These are phyloP conservation scores for Remorina albescens DNA, from an alignment of 2,797 vertebrate species.

Conservation along the genomic window DNA sequence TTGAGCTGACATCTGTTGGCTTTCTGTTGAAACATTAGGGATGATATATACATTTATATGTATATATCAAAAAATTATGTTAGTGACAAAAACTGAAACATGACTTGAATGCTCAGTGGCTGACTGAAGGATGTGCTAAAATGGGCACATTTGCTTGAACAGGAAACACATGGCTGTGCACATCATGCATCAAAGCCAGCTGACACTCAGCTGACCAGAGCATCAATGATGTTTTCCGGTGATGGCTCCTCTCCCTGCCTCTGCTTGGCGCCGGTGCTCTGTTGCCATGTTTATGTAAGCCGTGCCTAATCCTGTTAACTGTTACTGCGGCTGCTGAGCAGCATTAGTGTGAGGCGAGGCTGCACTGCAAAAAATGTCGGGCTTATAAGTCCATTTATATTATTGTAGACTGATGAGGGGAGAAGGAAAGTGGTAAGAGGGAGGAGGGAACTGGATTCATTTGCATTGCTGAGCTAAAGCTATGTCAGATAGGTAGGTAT, in stretches of 20 bases:
- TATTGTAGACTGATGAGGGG: background rate
- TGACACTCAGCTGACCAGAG: conserved; percentile 61
- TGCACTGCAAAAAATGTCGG: conserved; percentile 54
- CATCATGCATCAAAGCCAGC: conserved; percentile 23
- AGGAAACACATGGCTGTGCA: conserved; percentile 24
- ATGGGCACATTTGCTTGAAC: background rate
- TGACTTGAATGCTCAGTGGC: background rate
- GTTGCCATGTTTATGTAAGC: conserved; percentile 85
- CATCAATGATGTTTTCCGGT: conserved; percentile 44
- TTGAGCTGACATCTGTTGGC: background rate
- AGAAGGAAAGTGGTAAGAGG: background rate
- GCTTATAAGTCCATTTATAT: conserved; percentile 33
- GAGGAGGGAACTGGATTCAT: background rate
- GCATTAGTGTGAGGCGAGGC: conserved; percentile 48
- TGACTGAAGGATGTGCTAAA: background rate
- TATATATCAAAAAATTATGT: background rate
- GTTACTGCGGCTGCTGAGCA: conserved; percentile 70
- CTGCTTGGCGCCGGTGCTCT: conserved; percentile 53
- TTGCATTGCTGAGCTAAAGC: background rate
- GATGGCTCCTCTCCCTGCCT: conserved; percentile 43
- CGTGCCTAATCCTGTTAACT: conserved; percentile 83
- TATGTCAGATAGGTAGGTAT: no score
- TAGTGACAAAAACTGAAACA: background rate
- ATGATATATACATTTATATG: background rate
- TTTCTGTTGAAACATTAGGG: background rate